Evolutionary conservation across 2,888 invertebrate species (phyloP).

Genomic region (Dichetophora obliterata): DNA sequence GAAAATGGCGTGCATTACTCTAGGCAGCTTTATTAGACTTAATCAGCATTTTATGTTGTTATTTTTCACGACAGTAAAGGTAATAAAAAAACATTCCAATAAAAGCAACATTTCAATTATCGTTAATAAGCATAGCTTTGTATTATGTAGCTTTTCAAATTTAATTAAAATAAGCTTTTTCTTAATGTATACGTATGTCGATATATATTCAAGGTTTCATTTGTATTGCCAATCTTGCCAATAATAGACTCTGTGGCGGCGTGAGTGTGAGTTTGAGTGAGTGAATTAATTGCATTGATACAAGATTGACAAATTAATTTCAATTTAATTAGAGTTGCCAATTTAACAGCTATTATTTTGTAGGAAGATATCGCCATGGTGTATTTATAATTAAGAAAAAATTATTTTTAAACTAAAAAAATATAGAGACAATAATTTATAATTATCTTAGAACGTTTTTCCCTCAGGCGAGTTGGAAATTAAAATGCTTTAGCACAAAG

Average conservation of each 20-base stretch:
- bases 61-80: not conserved
- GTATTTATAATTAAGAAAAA: no score
- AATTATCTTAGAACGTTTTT: no score
- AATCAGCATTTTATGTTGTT: not conserved
- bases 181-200: not conserved
- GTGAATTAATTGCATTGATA: not conserved
- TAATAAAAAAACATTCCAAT: not conserved
- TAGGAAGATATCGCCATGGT: not conserved
- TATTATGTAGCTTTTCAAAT: not conserved
- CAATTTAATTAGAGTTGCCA: conserved; percentile 22
- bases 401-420: no score
- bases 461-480: no score
- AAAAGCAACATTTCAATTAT: not conserved
- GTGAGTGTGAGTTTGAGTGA: conserved; percentile 6
- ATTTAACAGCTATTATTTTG: not conserved
- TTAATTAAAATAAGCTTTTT: not conserved
- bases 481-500: no score
- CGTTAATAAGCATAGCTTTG: conserved; percentile 11
- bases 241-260: not conserved
- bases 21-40: conserved; percentile 1
- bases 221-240: not conserved
- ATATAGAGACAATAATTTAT: no score
- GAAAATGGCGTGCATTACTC: not conserved
- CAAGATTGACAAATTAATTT: conserved; percentile 26
- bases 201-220: not conserved